Base-by-base conservation (phyloP, 1,140 invertebrate species). In the Scaptodrosophila lebanonensis region DNA sequence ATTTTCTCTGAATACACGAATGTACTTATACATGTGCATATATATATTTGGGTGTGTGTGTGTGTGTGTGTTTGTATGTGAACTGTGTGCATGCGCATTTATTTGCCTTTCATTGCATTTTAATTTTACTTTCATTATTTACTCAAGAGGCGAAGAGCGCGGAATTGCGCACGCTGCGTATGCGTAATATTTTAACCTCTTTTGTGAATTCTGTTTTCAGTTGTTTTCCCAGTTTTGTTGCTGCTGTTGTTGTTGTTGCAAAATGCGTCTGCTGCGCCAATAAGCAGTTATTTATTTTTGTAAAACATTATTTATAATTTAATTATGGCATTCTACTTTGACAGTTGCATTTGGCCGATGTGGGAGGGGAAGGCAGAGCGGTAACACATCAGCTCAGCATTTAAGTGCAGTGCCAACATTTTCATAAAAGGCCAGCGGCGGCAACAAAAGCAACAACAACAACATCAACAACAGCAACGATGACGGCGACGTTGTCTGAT, bases 291-390 rank as follows among this genome's bases (percentile, higher is more conserved):
- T 25, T 25, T 25, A 25, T 25, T 25, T n/a, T n/a, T n/a, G n/a
- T n/a, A 63, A 48, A 63, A 57, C 48, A 53, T 65, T 68, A 68
- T 73, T 68, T 79, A 68, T 79, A 61, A 77, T 79, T 68, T 52
- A 45, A 66, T 71, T 66, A 66, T 62, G 49, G 16, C 38, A 40
- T 39, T 50, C 60, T 59, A 39, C 43, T 20, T 57, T 58, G 58
- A 38, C 58, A 49, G 39, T 54, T 53, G 40, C 11, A 29, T 9
- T 9, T 12, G 53, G 11, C 15, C 29, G 27, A 7, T 27, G 39
- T n/a, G 32, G 13, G 22, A 9, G 20, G 22, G 27, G 6, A 12
- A 36, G 17, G 18, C 13, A 8, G 33, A 15, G 43, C 20, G 47
- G 29, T 40, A 36, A 11, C 32, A 50, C 53, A 15, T 53, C 15